Evolutionary conservation across 2,888 invertebrate species (phyloP).

Genomic region (Pyrgus malvae): DNA sequence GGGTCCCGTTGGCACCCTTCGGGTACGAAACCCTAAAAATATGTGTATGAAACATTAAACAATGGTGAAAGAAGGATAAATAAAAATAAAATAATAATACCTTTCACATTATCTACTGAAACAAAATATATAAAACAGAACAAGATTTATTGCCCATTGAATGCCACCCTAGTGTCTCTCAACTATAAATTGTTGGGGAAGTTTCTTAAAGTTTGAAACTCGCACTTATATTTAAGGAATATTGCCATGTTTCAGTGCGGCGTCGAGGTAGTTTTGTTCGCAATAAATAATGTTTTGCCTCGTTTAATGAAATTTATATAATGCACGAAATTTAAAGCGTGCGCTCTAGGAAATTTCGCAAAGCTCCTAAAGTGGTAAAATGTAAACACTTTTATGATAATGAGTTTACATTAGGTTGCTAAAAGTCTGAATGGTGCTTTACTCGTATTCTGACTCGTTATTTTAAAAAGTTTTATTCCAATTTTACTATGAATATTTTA

Average conservation of each 20-base stretch:
- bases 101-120: neutral
- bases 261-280: conserved; percentile 20
- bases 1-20: no score
- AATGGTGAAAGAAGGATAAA: no score
- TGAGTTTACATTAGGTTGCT: neutral
- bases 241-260: conserved; percentile 17
- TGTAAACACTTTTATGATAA: neutral
- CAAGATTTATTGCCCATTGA: conserved; percentile 21
- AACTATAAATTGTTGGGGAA: conserved; percentile 27
- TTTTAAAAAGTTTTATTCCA: no score
- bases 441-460: no score
- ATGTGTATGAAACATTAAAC: no score
- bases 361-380: neutral
- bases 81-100: no score
- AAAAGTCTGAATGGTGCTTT: no score
- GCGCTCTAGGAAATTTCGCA: neutral
- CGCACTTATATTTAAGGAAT: conserved; percentile 27
- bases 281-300: conserved; percentile 24
- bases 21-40: no score
- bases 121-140: neutral
- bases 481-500: no score
- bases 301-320: conserved; percentile 27
- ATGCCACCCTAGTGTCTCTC: conserved; percentile 6
- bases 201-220: conserved; percentile 24
- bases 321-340: conserved; percentile 19